phyloP scores from a whole-genome alignment of 2,797 vertebrate genomes.

The Tragelaphus eurycerus region DNA sequence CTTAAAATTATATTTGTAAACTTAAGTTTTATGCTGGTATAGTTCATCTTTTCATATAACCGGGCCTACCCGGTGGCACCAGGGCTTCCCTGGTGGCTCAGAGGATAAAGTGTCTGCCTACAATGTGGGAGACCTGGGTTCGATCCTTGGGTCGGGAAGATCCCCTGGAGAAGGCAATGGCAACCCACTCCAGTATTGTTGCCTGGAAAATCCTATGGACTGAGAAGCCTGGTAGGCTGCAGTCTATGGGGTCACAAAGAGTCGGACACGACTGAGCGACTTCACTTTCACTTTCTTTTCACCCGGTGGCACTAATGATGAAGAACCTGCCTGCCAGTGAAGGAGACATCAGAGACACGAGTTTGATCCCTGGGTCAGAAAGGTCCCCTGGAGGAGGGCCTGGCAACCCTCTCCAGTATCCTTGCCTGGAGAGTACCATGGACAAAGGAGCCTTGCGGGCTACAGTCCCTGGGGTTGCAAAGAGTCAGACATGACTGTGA shows the following conservation, averaged over 20 bases:
- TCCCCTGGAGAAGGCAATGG: no score
- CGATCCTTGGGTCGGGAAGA: no score
- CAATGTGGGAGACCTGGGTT: no score
- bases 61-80: neutral
- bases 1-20: neutral
- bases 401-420: neutral
- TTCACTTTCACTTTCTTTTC: no score
- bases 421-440: neutral
- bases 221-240: no score
- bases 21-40: neutral
- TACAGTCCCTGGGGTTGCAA: neutral
- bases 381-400: neutral
- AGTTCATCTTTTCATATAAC: neutral
- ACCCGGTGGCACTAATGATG: neutral
- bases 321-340: neutral
- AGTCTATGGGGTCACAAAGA: no score
- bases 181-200: no score
- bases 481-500: neutral
- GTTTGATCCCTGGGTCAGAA: neutral
- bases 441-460: neutral
- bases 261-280: no score
- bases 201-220: no score
- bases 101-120: no score
- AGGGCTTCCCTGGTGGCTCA: no score
- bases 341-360: neutral